phyloP scores from a whole-genome alignment of 2,113 vertebrate genomes.

The Entomyzon cyanotis region DNA sequence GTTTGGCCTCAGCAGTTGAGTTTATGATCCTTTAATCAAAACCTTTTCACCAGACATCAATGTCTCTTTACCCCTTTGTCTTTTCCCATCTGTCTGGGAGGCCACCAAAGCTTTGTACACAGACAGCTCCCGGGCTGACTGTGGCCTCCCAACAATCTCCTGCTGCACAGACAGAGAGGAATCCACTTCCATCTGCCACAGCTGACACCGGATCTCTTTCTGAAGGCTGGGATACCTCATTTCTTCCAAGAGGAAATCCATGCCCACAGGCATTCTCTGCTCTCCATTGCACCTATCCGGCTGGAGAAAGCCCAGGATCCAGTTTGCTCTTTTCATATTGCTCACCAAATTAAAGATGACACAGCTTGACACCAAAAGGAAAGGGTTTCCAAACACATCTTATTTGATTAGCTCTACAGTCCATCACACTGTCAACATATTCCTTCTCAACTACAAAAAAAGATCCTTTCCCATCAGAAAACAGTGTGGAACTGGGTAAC shows the following conservation, averaged over 20 bases:
- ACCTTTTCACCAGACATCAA: not conserved
- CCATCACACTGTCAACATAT: not conserved
- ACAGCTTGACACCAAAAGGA: constrained; percentile 1
- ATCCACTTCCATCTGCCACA: not conserved
- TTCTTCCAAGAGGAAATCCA: not conserved
- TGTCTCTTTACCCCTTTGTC: not conserved
- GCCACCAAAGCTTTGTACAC: not conserved
- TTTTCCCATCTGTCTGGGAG: not conserved
- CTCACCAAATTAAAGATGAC: constrained; percentile 30
- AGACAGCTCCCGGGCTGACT: not conserved
- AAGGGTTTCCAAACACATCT: constrained; percentile 5
- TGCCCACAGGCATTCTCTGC: not conserved
- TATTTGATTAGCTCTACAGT: not conserved
- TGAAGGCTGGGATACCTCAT: not conserved
- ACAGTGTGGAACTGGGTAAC: not conserved
- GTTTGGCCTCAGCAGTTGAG: not conserved
- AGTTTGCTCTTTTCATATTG: not conserved
- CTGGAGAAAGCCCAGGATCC: not conserved
- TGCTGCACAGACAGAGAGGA: rapidly evolving
- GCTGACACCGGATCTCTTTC: not conserved
- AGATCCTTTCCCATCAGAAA: not conserved
- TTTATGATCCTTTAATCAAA: not conserved
- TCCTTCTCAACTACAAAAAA: not conserved
- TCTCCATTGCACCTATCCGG: rapidly evolving
- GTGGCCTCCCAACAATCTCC: not conserved